phyloP scores from a whole-genome alignment of 1,140 invertebrate species.

The Pantala flavescens region DNA sequence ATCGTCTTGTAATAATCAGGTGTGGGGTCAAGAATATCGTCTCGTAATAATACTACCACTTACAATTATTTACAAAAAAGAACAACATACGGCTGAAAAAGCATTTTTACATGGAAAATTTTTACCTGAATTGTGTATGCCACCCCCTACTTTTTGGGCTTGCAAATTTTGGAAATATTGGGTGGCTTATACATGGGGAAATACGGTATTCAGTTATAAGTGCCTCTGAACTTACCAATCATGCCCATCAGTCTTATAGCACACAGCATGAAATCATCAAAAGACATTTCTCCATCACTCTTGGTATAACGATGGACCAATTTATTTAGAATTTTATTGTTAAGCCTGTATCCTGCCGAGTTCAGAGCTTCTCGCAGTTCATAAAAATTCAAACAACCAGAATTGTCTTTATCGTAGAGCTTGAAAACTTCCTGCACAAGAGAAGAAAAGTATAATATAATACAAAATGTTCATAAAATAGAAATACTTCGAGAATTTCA shows the following conservation, averaged over 20 bases:
- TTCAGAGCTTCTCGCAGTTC: slow-evolving; percentile 78
- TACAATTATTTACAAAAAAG: no score
- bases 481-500: no score
- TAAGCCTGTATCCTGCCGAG: slow-evolving; percentile 79
- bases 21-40: no score
- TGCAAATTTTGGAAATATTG: no score
- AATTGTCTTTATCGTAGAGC: slow-evolving; percentile 70
- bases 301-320: slow-evolving; percentile 83
- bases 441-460: slow-evolving; percentile 43
- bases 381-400: slow-evolving; percentile 70
- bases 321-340: slow-evolving; percentile 78
- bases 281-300: slow-evolving; percentile 69
- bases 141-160: no score
- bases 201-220: slow-evolving; percentile 62
- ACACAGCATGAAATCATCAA: slow-evolving; percentile 93
- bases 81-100: no score
- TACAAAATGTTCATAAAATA: no score
- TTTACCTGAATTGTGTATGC: no score
- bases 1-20: no score
- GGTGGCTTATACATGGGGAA: no score
- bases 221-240: slow-evolving; percentile 74
- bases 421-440: slow-evolving; percentile 79
- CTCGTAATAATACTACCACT: no score
- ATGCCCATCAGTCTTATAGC: slow-evolving; percentile 85
- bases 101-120: no score